These are phyloP conservation scores for Drosophila tanythrix DNA, from an alignment of 2,888 invertebrate species.

Conservation along the genomic window DNA sequence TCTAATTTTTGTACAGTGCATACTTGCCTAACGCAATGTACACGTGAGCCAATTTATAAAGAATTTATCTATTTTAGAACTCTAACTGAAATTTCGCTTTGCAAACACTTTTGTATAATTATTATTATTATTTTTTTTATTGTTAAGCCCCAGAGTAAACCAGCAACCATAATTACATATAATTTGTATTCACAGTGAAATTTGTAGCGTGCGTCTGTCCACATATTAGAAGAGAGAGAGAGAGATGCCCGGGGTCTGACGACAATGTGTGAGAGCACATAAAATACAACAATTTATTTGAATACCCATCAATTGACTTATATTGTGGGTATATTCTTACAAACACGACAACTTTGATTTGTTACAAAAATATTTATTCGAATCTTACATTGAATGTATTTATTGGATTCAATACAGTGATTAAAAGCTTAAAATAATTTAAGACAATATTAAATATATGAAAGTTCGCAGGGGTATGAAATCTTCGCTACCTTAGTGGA, in stretches of 20 bases:
- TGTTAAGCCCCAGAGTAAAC: conserved; percentile 39
- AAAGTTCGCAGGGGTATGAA: background rate
- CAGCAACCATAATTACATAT: conserved; percentile 52
- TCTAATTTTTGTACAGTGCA: conserved; percentile 1
- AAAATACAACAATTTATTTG: conserved; percentile 13
- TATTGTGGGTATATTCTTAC: background rate
- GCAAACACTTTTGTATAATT: conserved; percentile 28
- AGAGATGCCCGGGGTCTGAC: conserved; percentile 17
- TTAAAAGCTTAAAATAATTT: too few relatives aligned
- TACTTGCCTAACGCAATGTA: background rate
- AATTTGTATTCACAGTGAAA: conserved; percentile 63
- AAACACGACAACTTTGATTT: background rate
- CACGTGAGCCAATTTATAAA: conserved; percentile 56
- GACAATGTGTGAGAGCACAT: conserved; percentile 14
- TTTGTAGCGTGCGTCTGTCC: conserved; percentile 8
- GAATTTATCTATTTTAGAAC: conserved; percentile 34
- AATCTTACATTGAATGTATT: background rate
- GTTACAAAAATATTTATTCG: background rate
- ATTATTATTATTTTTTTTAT: conserved; percentile 45
- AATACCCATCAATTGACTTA: conserved; percentile 7
- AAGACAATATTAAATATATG: background rate
- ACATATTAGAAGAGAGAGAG: conserved; percentile 24
- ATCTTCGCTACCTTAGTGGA: background rate
- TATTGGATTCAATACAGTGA: background rate
- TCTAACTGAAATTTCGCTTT: conserved; percentile 35